Base-by-base conservation (phyloP, 2,888 invertebrate species). In the Eretmocerus hayati region DNA sequence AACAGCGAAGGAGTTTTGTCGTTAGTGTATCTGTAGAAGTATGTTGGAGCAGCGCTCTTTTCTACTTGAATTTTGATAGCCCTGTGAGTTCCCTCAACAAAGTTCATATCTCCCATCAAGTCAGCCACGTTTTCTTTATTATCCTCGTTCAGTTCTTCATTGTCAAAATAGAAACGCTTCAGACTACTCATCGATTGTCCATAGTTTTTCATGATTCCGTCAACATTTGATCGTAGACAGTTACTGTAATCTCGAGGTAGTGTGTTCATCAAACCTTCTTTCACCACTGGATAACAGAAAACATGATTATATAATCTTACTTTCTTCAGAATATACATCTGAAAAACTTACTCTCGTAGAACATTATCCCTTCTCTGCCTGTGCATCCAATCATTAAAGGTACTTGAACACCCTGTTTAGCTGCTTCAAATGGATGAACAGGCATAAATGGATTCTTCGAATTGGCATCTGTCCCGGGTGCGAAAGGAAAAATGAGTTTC, bases 111-210 rank as follows among this genome's bases (percentile, higher is more conserved):
- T 4, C 74, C 70, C 42, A 77, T 73, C 41, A 79, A 68, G 55
- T 79, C 74, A 9, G 75, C 66, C 1, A 76, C 73, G 56, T 69
- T 72, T 1, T 73, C 67, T 38, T 78, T 66, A 1, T 59, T 56
- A 9, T 52, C 36, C 0, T 62, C 13, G 1, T 38, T 30, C 21
- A 43, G 39, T 1, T 20, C 16, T 22, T 55, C 46, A 1, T 60
- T 41, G 4, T 56, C 61, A 20, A 62, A 64, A 41, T 67, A 68
- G 2, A 59, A 44, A 19, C 39, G 50, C 40, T 46, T 60, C 2
- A 68, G 8, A 16, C 63, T 58, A 2, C 26, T 4, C 0, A 33
- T 3, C 4, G 58, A 54, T 6, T 66, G 36, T 41, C 54, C 58
- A 40, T 0, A 52, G 3, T 30, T 30, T 30, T 30, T 30, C 13